Evolutionary conservation across 1,140 invertebrate genomes (phyloP).

Genomic region (Dendroctonus ponderosae): DNA sequence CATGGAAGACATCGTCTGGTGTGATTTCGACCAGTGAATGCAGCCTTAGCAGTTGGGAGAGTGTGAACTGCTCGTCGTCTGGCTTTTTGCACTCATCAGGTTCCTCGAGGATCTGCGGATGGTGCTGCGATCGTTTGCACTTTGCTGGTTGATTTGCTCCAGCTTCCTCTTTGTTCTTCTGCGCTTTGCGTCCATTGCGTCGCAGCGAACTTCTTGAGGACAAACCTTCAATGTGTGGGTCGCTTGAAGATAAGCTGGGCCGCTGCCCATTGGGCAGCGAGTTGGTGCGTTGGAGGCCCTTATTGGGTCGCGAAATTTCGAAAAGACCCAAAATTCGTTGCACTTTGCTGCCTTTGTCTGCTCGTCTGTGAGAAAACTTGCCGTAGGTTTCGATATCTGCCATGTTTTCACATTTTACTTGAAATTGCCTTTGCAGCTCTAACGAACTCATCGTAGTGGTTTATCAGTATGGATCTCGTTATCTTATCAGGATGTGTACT

Average conservation of each 20-base stretch:
- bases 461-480: too few relatives aligned
- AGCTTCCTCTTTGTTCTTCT: not conserved
- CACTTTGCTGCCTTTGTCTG: not conserved
- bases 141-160: not conserved
- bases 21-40: too few relatives aligned
- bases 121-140: too few relatives aligned
- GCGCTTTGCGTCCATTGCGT: not conserved
- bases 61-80: too few relatives aligned
- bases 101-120: too few relatives aligned
- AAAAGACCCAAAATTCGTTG: slow-evolving; percentile 5
- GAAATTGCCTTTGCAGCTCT: too few relatives aligned
- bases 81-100: too few relatives aligned
- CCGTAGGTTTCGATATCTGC: not conserved
- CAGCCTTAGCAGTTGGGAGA: too few relatives aligned
- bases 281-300: slow-evolving; percentile 4
- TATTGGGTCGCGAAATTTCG: slow-evolving; percentile 14
- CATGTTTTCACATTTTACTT: not conserved
- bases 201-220: not conserved
- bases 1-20: too few relatives aligned
- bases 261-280: not conserved
- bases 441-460: too few relatives aligned
- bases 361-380: not conserved
- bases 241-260: not conserved
- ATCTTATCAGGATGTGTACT: too few relatives aligned
- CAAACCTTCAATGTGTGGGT: not conserved